A percentile compares a stretch with the other conserved stretches of the same genome.
Evolutionary conservation across 2,888 invertebrate species (phyloP).

Genomic region (Amblyjoppa proteus): DNA sequence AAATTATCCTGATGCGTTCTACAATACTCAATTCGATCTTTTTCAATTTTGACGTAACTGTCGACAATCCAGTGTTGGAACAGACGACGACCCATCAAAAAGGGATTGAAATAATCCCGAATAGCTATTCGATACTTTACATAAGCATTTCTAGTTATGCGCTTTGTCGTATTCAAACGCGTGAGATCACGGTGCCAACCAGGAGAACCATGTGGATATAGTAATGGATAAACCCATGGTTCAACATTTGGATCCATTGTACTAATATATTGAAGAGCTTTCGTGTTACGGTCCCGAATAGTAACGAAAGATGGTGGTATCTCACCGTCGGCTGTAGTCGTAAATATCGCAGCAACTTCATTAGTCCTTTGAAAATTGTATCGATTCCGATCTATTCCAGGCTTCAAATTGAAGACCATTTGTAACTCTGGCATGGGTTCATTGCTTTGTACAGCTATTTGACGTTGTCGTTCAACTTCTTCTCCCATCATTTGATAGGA

Average conservation of each 20-base stretch:
- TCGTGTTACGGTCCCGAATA: slow-evolving; percentile 57
- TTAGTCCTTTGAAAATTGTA: slow-evolving; percentile 67
- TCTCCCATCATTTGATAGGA: slow-evolving; percentile 66
- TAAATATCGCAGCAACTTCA: slow-evolving; percentile 68
- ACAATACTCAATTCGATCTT: slow-evolving; percentile 27
- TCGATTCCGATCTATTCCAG: slow-evolving; percentile 56
- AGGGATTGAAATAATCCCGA: slow-evolving; percentile 49
- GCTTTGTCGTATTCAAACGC: slow-evolving; percentile 35
- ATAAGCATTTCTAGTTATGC: slow-evolving; percentile 45
- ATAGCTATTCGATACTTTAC: slow-evolving; percentile 55
- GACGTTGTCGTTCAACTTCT: slow-evolving; percentile 54
- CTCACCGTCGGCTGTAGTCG: slow-evolving; percentile 63
- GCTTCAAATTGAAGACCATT: slow-evolving; percentile 64
- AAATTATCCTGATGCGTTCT: slow-evolving; percentile 48
- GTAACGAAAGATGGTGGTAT: slow-evolving; percentile 64
- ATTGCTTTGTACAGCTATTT: not conserved
- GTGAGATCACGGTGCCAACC: slow-evolving; percentile 60
- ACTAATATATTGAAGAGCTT: slow-evolving; percentile 50
- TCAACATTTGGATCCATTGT: slow-evolving; percentile 61
- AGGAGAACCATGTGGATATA: slow-evolving; percentile 61
- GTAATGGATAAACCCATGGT: slow-evolving; percentile 54
- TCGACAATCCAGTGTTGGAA: slow-evolving; percentile 3
- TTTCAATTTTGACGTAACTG: slow-evolving; percentile 50
- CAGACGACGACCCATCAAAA: slow-evolving; percentile 41
- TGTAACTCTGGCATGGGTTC: slow-evolving; percentile 32